These are phyloP conservation scores for Tichodroma muraria DNA, from an alignment of 2,113 vertebrate species.

Conservation along the genomic window DNA sequence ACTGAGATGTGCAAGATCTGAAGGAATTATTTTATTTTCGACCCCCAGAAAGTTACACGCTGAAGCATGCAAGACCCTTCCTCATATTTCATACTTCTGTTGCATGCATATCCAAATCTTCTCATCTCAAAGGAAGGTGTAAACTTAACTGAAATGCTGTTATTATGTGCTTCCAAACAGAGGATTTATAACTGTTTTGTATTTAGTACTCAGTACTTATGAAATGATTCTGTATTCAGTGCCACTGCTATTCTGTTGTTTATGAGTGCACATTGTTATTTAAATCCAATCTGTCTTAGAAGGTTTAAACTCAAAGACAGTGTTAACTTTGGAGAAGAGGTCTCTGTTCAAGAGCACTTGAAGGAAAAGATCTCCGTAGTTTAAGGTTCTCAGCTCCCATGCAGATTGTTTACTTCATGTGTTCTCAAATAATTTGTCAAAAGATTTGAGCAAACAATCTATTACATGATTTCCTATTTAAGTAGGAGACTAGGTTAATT, in stretches of 20 bases:
- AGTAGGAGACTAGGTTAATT: background rate
- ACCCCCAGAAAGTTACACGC: fast-evolving
- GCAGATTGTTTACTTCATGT: background rate
- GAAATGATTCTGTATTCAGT: background rate
- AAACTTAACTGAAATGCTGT: background rate
- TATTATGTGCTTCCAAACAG: background rate
- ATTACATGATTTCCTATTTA: fast-evolving
- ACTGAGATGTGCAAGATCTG: background rate
- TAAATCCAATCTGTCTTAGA: background rate
- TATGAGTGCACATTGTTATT: background rate
- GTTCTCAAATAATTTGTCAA: background rate
- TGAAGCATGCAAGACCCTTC: background rate
- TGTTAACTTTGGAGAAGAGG: background rate
- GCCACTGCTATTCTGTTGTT: background rate
- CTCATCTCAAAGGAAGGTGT: background rate
- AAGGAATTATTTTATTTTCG: background rate
- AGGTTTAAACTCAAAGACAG: background rate
- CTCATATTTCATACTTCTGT: background rate
- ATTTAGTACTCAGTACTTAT: background rate
- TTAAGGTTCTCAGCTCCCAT: background rate
- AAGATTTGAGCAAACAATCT: background rate
- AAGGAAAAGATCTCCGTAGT: background rate
- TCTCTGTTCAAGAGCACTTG: background rate
- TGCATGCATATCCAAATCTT: background rate
- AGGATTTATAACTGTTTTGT: background rate